Evolutionary conservation across 2,797 vertebrate genomes (phyloP), one percentile per base, ranked within the genome.

Genomic region (Macrochelys suwanniensis): DNA sequence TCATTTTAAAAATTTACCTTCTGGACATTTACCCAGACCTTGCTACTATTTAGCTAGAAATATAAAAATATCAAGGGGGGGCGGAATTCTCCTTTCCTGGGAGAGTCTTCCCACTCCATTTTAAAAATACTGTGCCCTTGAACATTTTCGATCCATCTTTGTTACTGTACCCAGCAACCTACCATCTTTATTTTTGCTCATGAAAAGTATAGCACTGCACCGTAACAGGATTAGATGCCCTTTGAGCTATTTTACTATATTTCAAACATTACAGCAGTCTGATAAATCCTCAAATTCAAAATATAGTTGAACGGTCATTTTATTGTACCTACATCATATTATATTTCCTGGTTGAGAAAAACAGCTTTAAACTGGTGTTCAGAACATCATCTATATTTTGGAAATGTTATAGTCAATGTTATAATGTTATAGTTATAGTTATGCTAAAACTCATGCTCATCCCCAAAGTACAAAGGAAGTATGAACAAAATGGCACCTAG

Each of bases 171-270:
- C 71, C 42, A 76, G 7, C 82, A 82, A 42, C 42, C 49, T 87
- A 84, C 65, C 77, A 82, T 95, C 82, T 84, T 94, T 59, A 84
- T 79, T 47, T 76, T 84, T 83, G 84, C 88, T 92, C 90, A 96
- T 81, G 82, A 87, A 93, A 96, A 76, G 13, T 76, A 42, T 7
- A 25, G 37, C 17, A 45, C 12, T 28, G 90, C 82, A 56, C 71
- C 85, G 53, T 61, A 61, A 61, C 83, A 84, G 93, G 90, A 96
- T 92, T 93, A 95, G 78, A 93, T 53, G 82, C 33, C 83, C 37
- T 95, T 94, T 88, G 93, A 94, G 94, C 94, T 96, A 84, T 87
- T 86, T 74, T 74, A 45, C 23, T 45, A 26, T 45, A 74, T 76
- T 76, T 76, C 71, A 76, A 47, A 76, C 21, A 28, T 47, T 45